phyloP scores from a whole-genome alignment of 1,140 invertebrate genomes.

The Drosophila mojavensis region DNA sequence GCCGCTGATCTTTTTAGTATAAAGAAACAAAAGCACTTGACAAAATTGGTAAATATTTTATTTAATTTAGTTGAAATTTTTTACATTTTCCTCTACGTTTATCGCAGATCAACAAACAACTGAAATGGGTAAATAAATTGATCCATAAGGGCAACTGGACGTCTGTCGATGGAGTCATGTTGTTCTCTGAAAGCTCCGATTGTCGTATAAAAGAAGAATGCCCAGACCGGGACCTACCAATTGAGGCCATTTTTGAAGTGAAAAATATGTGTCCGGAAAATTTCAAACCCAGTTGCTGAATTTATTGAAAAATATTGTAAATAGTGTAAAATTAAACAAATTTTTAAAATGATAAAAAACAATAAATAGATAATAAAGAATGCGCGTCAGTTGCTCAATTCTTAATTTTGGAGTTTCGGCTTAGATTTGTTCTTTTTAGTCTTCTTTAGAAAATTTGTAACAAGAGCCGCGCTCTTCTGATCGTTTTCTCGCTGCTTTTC shows the following conservation, averaged over 20 bases:
- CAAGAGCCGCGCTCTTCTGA: slow-evolving; percentile 24
- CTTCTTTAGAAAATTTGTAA: slow-evolving; percentile 27
- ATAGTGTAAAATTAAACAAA: background rate
- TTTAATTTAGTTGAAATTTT: too few relatives aligned
- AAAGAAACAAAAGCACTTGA: slow-evolving; percentile 16
- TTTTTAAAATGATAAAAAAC: background rate
- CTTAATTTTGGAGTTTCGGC: background rate
- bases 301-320: slow-evolving; percentile 1
- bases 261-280: slow-evolving; percentile 45
- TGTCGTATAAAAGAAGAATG: background rate
- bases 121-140: slow-evolving; percentile 47
- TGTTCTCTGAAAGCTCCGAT: slow-evolving; percentile 14
- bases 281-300: slow-evolving; percentile 47
- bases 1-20: slow-evolving; percentile 30
- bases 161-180: slow-evolving; percentile 24
- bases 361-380: slow-evolving; percentile 1
- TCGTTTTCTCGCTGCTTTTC: slow-evolving; percentile 26
- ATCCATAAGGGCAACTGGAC: slow-evolving; percentile 22
- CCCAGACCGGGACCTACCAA: too few relatives aligned
- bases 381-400: background rate
- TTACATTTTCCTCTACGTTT: background rate
- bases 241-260: too few relatives aligned
- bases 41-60: slow-evolving; percentile 21
- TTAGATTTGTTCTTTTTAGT: slow-evolving; percentile 28
- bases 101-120: slow-evolving; percentile 58